Percentiles rank a stretch among this genome's conserved stretches.
These are phyloP conservation scores for Dromaius novaehollandiae DNA, from an alignment of 2,113 vertebrate genomes.

Conservation along the genomic window DNA sequence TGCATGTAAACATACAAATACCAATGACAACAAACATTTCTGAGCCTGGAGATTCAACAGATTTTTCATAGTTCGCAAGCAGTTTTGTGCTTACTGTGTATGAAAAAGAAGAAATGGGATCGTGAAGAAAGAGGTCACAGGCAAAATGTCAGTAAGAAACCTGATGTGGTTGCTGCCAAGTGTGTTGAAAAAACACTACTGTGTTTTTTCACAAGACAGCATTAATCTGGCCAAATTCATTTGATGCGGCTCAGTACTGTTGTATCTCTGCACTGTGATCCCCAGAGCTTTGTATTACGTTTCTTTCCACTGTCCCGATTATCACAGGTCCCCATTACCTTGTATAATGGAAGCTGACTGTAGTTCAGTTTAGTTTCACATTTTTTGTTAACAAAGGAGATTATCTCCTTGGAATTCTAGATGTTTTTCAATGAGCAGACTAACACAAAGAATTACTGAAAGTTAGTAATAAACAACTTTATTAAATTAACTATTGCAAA, in stretches of 20 bases:
- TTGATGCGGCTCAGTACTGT: neutral
- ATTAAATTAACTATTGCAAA: neutral
- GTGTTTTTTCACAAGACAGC: neutral
- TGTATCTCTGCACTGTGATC: neutral
- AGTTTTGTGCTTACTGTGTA: neutral
- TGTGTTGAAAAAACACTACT: neutral
- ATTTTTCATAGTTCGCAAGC: neutral
- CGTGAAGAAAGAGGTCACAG: neutral
- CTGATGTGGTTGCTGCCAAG: neutral
- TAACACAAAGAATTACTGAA: neutral
- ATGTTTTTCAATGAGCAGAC: neutral
- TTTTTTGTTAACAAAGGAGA: neutral
- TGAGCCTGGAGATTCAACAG: neutral
- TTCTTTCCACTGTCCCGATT: neutral
- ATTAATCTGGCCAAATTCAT: neutral
- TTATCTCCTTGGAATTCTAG: rapidly evolving
- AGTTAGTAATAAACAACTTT: neutral
- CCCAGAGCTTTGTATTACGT: neutral
- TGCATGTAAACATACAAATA: neutral
- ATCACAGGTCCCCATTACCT: neutral
- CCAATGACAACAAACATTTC: neutral
- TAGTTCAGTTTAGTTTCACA: neutral
- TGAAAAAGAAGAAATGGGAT: neutral
- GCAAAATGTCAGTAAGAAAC: neutral
- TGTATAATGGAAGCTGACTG: neutral